A percentile compares a stretch with the other conserved stretches of the same genome.
These are phyloP conservation scores for Scopus umbretta DNA, from an alignment of 2,113 vertebrate species.

Conservation along the genomic window DNA sequence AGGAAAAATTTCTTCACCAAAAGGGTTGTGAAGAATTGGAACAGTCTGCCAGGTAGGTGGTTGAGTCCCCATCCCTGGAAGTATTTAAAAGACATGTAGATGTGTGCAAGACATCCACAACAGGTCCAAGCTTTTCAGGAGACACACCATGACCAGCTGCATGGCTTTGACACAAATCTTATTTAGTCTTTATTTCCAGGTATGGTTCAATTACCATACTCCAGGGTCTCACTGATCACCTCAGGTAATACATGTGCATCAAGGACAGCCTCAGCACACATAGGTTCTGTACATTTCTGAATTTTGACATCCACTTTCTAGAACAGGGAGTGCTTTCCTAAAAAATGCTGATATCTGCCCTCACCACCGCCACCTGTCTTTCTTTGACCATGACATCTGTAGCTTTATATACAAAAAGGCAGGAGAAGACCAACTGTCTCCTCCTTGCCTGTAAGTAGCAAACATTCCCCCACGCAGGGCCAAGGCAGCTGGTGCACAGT, in stretches of 20 bases:
- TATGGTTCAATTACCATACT: background rate
- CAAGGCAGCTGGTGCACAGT: background rate
- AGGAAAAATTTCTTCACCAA: background rate
- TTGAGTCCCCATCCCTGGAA: background rate
- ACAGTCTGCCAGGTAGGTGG: background rate
- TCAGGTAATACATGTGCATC: too few relatives aligned
- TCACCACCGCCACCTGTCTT: too few relatives aligned
- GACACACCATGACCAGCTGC: background rate
- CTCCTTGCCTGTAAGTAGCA: background rate
- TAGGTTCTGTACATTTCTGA: background rate
- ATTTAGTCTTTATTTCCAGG: background rate
- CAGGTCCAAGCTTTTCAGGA: background rate
- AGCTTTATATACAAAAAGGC: background rate
- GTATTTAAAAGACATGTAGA: background rate
- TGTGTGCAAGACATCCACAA: background rate
- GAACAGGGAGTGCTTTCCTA: background rate
- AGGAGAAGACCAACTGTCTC: background rate
- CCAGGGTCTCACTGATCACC: background rate
- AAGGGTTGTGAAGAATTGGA: background rate
- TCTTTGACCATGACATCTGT: background rate
- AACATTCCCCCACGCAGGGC: background rate
- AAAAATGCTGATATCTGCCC: background rate
- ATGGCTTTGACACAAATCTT: background rate
- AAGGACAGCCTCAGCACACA: background rate
- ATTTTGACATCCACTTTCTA: background rate